Evolutionary conservation across 2,888 invertebrate species (phyloP), one percentile per base, ranked within the genome.

Genomic region (Enchytraeus crypticus): DNA sequence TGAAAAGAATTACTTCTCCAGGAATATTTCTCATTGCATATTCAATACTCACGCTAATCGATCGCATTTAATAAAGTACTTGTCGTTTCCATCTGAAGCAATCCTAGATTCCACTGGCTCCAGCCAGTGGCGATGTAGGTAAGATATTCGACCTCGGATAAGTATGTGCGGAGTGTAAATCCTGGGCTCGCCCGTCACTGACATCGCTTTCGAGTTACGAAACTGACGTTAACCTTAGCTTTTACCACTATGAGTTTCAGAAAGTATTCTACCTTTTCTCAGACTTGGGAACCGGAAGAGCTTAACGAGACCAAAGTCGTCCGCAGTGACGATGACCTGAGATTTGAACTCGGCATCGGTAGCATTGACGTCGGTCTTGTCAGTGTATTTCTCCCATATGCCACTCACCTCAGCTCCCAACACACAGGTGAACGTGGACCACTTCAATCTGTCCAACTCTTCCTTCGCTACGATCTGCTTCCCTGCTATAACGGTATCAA

Each of bases 381-480:
- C 77, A 3, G 77, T 75, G 69, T 79, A 79, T 59, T 79, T 79
- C 64, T 76, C 77, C 79, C 79, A 79, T 47, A 79, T 77, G 0
- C 69, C 79, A 60, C 73, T 76, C 27, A 77, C 78, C 62, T 78
- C 78, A 11, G 72, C 69, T 18, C 78, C 78, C n/a, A 79, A 67
- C 2, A 79, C 78, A 23, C 78, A 74, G 14, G 78, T 79, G 68
- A 77, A 79, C 4, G 74, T 71, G 1, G 65, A 60, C 79, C 79
- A 79, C 62, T 72, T 73, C 21, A 79, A 77, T 55, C 66, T 67
- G 34, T 67, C 68, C 27, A 78, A 67, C 61, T 77, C 77, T n/a
- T 77, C 77, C 30, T 71, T 71, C 61, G 68, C 74, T 0, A 76
- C 76, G n/a, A 71, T 68, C 57, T 76, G 77, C 65, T 79, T 78